Evolutionary conservation across 2,113 vertebrate species (phyloP).

Genomic region (Coptodon rendalli): DNA sequence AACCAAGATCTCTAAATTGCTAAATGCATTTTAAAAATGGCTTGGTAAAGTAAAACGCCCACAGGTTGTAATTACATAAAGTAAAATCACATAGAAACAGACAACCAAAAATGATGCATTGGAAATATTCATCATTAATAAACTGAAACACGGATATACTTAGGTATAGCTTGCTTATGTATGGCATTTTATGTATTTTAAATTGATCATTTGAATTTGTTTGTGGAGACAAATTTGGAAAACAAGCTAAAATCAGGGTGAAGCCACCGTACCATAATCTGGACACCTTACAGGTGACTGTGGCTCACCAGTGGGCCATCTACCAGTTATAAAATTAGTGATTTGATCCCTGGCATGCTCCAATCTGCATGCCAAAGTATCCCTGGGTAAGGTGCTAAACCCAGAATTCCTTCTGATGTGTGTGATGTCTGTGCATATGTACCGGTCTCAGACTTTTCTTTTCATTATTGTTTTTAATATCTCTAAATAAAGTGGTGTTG

Average conservation of each 20-base stretch:
- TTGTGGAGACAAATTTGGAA: not conserved
- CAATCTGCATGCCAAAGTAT: rapidly evolving
- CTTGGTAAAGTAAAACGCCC: not conserved
- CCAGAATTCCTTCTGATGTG: not conserved
- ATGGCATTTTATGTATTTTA: rapidly evolving
- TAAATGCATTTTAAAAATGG: not conserved
- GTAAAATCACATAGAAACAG: not conserved
- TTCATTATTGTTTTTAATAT: not conserved
- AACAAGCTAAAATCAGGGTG: not conserved
- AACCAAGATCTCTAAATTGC: not conserved
- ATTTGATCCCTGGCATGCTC: not conserved
- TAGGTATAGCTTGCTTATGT: not conserved
- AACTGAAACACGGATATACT: rapidly evolving
- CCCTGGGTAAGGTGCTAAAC: not conserved
- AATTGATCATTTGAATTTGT: not conserved
- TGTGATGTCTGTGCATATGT: not conserved
- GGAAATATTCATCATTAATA: not conserved
- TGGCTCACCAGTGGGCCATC: rapidly evolving
- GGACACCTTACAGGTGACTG: not conserved
- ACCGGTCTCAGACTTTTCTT: not conserved
- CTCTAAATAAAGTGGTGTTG: not conserved
- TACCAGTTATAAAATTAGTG: rapidly evolving
- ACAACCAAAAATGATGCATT: not conserved
- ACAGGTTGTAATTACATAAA: not conserved
- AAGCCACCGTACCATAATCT: not conserved